phyloP scores from a whole-genome alignment of 2,797 vertebrate species.

The Oreochromis mossambicus region DNA sequence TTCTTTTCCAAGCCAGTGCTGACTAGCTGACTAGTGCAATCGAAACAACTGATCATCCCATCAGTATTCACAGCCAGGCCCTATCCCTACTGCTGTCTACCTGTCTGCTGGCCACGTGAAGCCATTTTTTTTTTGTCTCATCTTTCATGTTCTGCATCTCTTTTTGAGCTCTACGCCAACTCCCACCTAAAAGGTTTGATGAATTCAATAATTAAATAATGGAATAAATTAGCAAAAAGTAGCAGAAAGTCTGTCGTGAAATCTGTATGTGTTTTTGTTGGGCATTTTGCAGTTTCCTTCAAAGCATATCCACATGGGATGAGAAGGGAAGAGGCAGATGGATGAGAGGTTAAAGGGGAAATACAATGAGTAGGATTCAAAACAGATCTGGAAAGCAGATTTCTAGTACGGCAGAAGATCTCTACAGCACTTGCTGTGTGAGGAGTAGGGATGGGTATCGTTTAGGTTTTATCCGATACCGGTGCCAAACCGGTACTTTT shows the following conservation, averaged over 20 bases:
- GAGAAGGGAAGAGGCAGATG: slow-evolving; percentile 7
- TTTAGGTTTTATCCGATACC: too few species aligned
- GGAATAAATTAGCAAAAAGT: neutral
- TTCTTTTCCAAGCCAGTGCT: neutral
- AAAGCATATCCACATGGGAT: neutral
- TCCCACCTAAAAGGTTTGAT: neutral
- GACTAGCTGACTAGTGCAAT: slow-evolving; percentile 34
- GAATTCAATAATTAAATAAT: neutral
- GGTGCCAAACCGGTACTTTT: too few species aligned
- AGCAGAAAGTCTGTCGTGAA: neutral
- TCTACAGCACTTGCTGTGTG: neutral
- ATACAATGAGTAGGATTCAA: neutral
- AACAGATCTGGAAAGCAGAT: neutral
- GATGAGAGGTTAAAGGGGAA: slow-evolving; percentile 32
- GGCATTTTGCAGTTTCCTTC: neutral
- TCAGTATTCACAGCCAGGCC: slow-evolving; percentile 56
- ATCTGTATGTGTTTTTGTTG: neutral
- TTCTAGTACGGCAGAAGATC: neutral
- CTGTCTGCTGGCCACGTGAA: slow-evolving; percentile 20
- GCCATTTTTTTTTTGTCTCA: neutral
- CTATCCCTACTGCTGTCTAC: slow-evolving; percentile 11
- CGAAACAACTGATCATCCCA: slow-evolving; percentile 51
- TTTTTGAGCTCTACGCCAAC: neutral
- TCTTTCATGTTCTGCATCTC: slow-evolving; percentile 24
- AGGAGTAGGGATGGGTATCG: too few species aligned